Base-by-base conservation (phyloP, 2,888 invertebrate species). In the Lasioglossum pauxillum region DNA sequence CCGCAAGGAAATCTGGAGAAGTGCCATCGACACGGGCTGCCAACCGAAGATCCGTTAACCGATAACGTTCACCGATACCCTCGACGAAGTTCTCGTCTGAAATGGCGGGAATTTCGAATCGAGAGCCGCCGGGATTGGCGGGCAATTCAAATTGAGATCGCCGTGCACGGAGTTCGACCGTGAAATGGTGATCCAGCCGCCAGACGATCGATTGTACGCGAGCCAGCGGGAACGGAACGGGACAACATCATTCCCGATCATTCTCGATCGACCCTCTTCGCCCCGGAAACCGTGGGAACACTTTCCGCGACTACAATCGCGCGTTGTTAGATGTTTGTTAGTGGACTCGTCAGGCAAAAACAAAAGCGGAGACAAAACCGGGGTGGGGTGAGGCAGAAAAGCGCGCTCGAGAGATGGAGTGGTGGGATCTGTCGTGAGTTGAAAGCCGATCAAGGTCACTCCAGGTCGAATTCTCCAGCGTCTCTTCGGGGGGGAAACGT, bases 271-370 rank as follows among this genome's bases (percentile, higher is more conserved):
- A 69, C 19, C 69, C 64, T 64, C 64, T 64, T 64, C 64, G 31
- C 31, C 31, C 64, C 64, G 64, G 31, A 64, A 31, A 64, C 64
- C 64, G 64, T 64, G 64, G 64, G 31, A 64, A 16, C 64, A 64
- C 64, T 16, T 31, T 31, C 14, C 38, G 38, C 27, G 67, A 31
- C 35, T 19, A 8, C 8, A 10, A 35, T 67, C 60, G 38, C 27
- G 27, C 46, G 60, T 73, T 41, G 78, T 75, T 83, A 82, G 60
- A 35, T 67, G 69, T 75, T 72, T 73, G 73, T 85, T 76, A 83
- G 83, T 75, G 71, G 53, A 84, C 81, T 83, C 82, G 78, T 83
- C 72, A 83, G 84, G 84, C 79, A 76, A 85, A 85, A 69, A 53
- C n/a, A 38, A 69, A 83, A 85, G 79, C 83, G 79, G 79, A 27